These are phyloP conservation scores for Ecdyonurus torrentis DNA, from an alignment of 2,888 invertebrate genomes.

Conservation along the genomic window DNA sequence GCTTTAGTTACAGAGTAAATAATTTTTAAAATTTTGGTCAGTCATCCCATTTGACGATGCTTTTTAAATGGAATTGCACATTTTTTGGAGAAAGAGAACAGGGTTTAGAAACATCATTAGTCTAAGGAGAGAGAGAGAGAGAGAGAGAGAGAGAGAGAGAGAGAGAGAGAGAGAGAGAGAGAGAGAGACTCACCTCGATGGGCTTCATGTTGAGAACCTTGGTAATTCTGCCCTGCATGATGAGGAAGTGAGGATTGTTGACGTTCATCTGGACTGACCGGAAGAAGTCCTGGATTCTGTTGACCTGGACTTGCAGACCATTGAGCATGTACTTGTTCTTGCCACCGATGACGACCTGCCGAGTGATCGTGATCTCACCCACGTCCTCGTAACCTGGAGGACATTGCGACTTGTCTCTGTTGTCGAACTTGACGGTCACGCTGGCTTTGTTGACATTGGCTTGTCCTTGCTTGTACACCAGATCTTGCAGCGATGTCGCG, in stretches of 20 bases:
- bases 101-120: background rate
- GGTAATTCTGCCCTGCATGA: slow-evolving; percentile 98
- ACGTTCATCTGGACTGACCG: slow-evolving; percentile 94
- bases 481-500: slow-evolving; percentile 75
- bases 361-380: slow-evolving; percentile 79
- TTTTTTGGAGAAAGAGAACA: too few species aligned
- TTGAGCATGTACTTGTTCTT: slow-evolving; percentile 90
- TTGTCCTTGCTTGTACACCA: slow-evolving; percentile 96
- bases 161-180: background rate
- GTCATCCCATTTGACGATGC: too few species aligned
- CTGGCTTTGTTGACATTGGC: slow-evolving; percentile 90
- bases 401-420: slow-evolving; percentile 57
- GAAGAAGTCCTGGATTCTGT: slow-evolving; percentile 84
- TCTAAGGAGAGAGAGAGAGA: background rate
- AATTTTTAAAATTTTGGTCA: too few species aligned
- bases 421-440: slow-evolving; percentile 92
- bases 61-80: too few species aligned
- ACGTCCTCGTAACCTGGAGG: slow-evolving; percentile 85
- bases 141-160: background rate
- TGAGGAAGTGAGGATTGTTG: slow-evolving; percentile 97
- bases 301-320: slow-evolving; percentile 77
- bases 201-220: slow-evolving; percentile 99
- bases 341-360: slow-evolving; percentile 70
- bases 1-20: too few species aligned
- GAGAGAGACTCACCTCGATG: slow-evolving; percentile 51